Conservation (phyloP, 2,113 vertebrate species). For the Paraplagusia blochii region DNA sequence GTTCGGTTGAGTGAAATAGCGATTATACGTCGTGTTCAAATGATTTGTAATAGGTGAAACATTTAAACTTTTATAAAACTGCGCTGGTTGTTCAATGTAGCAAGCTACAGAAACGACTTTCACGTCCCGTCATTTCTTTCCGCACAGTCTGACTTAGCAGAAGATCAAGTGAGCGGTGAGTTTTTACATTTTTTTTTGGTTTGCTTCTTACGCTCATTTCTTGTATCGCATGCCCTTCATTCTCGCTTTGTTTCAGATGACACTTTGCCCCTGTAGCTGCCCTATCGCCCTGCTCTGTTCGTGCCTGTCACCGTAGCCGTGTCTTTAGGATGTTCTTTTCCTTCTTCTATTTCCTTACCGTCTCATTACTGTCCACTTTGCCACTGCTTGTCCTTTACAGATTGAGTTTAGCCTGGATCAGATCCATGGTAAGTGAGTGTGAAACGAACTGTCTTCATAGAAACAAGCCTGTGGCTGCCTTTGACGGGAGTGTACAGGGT, state of each 20-base stretch:
- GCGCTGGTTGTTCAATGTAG: slow-evolving; percentile 15
- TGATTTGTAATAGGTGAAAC: too few relatives aligned
- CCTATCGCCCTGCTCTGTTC: slow-evolving; percentile 41
- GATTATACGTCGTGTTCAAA: too few relatives aligned
- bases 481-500: slow-evolving; percentile 36
- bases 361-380: slow-evolving; percentile 65
- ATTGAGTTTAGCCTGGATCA: slow-evolving; percentile 80
- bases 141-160: slow-evolving; percentile 89
- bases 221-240: slow-evolving; percentile 45
- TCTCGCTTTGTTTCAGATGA: slow-evolving; percentile 37
- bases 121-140: slow-evolving; percentile 62
- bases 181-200: slow-evolving; percentile 36
- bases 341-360: slow-evolving; percentile 42
- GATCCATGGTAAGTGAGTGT: slow-evolving; percentile 76
- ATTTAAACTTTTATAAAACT: too few relatives aligned
- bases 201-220: neutral
- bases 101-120: slow-evolving; percentile 27
- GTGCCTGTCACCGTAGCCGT: slow-evolving; percentile 31
- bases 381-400: slow-evolving; percentile 73
- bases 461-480: slow-evolving; percentile 2
- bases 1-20: too few relatives aligned
- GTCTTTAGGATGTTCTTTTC: slow-evolving; percentile 27
- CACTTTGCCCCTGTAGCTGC: slow-evolving; percentile 43
- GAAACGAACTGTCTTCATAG: slow-evolving; percentile 8
- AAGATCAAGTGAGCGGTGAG: slow-evolving; percentile 90